Evolutionary conservation across 2,888 invertebrate genomes (phyloP).

Genomic region (Erynnis tages): DNA sequence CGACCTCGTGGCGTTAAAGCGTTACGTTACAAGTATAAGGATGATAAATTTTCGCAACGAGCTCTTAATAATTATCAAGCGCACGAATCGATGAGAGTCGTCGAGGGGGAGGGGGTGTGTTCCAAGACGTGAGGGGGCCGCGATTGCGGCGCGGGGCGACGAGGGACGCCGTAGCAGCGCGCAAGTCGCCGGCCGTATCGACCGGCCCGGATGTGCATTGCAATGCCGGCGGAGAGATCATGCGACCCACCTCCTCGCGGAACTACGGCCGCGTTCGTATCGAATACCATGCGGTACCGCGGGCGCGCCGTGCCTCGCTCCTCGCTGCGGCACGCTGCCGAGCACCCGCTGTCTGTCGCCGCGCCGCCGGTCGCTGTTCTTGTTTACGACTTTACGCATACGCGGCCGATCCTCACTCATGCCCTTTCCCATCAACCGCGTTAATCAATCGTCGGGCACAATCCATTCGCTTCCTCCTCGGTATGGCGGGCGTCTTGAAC

Average conservation of each 20-base stretch:
- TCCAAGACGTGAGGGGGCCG: slow-evolving; percentile 46
- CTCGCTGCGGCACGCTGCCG: slow-evolving; percentile 28
- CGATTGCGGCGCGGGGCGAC: slow-evolving; percentile 48
- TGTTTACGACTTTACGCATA: slow-evolving; percentile 30
- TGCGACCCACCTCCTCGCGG: slow-evolving; percentile 59
- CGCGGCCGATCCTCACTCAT: slow-evolving; percentile 24
- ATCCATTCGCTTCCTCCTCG: slow-evolving; percentile 12
- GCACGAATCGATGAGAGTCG: slow-evolving; percentile 71
- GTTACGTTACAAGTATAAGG: background rate
- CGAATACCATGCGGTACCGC: slow-evolving; percentile 36
- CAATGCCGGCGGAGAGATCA: slow-evolving; percentile 67
- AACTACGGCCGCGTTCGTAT: slow-evolving; percentile 46
- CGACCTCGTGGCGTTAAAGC: background rate
- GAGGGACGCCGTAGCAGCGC: slow-evolving; percentile 60
- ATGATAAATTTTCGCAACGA: slow-evolving; percentile 38
- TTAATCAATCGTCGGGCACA: slow-evolving; percentile 19
- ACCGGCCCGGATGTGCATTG: slow-evolving; percentile 78
- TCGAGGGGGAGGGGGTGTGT: slow-evolving; percentile 45
- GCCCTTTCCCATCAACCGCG: slow-evolving; percentile 31
- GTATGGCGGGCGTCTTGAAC: slow-evolving; percentile 25
- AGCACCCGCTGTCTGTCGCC: slow-evolving; percentile 30
- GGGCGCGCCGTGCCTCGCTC: slow-evolving; percentile 31
- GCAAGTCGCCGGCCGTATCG: slow-evolving; percentile 76
- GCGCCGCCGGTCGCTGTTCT: too few relatives aligned
- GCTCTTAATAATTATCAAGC: slow-evolving; percentile 59